These are phyloP conservation scores for Oryzias woworae DNA, from an alignment of 2,113 vertebrate genomes.

Conservation along the genomic window DNA sequence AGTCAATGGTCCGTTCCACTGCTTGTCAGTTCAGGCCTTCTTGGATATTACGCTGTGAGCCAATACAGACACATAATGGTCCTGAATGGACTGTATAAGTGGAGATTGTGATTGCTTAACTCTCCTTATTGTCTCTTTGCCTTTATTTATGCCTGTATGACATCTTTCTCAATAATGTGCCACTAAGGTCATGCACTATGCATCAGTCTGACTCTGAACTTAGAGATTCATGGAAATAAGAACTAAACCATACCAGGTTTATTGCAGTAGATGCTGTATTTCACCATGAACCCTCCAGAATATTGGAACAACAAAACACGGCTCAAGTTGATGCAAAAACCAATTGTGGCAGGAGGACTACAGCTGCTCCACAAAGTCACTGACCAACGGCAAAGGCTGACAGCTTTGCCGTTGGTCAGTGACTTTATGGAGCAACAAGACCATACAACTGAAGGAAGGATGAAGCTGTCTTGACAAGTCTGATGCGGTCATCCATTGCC, in stretches of 20 bases:
- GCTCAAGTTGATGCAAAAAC: neutral
- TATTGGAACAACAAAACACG: neutral
- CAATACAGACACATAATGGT: conserved; percentile 7
- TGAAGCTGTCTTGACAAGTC: conserved; percentile 13
- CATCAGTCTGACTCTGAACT: neutral
- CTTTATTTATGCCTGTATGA: neutral
- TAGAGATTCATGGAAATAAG: neutral
- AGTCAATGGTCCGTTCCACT: conserved; percentile 14
- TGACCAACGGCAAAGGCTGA: conserved; percentile 37
- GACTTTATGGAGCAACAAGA: conserved; percentile 28
- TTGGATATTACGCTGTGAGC: neutral
- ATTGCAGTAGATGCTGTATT: no score
- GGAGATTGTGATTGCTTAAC: neutral
- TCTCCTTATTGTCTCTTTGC: conserved; percentile 3
- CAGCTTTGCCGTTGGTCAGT: conserved; percentile 24
- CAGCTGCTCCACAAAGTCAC: conserved; percentile 32
- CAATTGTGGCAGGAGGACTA: conserved; percentile 9
- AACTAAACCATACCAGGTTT: no score
- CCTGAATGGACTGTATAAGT: neutral
- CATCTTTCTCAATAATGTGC: neutral
- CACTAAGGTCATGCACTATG: neutral
- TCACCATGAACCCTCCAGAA: no score
- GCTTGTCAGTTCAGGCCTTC: conserved; percentile 10
- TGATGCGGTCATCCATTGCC: conserved; percentile 23
- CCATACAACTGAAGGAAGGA: conserved; percentile 21